A percentile compares a stretch with the other conserved stretches of the same genome.
These are phyloP conservation scores for Anoplophora glabripennis DNA, from an alignment of 1,140 invertebrate genomes.

Conservation along the genomic window DNA sequence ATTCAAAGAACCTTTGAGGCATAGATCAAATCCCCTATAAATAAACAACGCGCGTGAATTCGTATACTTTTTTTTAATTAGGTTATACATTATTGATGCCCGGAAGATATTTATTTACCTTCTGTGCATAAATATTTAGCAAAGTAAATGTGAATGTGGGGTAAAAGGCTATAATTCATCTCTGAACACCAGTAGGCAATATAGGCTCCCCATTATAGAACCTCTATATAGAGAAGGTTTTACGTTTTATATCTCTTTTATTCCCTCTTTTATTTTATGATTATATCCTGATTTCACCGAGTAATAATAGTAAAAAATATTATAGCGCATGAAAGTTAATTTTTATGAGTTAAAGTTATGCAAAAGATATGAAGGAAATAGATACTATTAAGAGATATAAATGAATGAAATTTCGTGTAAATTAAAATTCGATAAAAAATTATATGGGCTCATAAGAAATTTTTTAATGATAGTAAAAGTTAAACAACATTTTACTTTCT, in stretches of 20 bases:
- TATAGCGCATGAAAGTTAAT: constrained; percentile 25
- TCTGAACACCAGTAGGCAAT: constrained; percentile 25
- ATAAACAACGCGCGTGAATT: too few relatives aligned
- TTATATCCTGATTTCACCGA: constrained; percentile 34
- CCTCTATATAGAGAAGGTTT: constrained; percentile 26
- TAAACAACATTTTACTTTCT: too few relatives aligned
- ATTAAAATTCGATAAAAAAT: background rate
- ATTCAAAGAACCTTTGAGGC: too few relatives aligned
- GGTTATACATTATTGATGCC: too few relatives aligned
- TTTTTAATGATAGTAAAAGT: too few relatives aligned
- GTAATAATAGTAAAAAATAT: constrained; percentile 31
- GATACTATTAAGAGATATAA: background rate
- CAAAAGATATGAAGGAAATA: constrained; percentile 1
- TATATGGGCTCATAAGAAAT: too few relatives aligned
- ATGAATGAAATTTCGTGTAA: background rate
- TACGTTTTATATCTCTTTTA: constrained; percentile 39
- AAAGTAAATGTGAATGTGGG: constrained; percentile 17
- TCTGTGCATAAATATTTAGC: constrained; percentile 17
- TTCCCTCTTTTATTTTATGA: constrained; percentile 38
- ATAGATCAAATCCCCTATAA: too few relatives aligned
- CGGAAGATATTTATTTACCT: too few relatives aligned
- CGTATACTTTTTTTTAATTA: too few relatives aligned
- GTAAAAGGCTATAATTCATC: constrained; percentile 24
- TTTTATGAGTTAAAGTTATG: constrained; percentile 20
- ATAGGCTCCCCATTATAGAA: constrained; percentile 21